A percentile compares a stretch with the other conserved stretches of the same genome.
These are phyloP conservation scores for Ectropis crepuscularia DNA, from an alignment of 2,888 invertebrate genomes.

Conservation along the genomic window DNA sequence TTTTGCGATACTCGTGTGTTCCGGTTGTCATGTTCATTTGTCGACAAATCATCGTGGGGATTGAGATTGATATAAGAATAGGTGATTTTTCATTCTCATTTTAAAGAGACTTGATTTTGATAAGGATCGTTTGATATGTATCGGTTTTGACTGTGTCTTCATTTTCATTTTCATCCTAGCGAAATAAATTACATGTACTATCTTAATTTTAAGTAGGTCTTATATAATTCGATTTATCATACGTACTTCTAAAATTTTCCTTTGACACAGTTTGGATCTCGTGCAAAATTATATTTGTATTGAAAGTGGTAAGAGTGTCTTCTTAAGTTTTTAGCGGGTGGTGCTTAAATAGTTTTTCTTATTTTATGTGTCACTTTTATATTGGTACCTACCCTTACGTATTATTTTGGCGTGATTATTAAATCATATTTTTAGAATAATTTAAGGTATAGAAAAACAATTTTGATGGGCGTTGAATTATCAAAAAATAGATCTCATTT, in stretches of 20 bases:
- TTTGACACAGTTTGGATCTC: constrained; percentile 69
- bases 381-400: constrained; percentile 69
- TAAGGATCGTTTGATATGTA: constrained; percentile 11
- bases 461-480: constrained; percentile 65
- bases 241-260: constrained; percentile 59
- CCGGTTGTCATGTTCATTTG: constrained; percentile 12
- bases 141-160: constrained; percentile 33
- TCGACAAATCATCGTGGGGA: constrained; percentile 6
- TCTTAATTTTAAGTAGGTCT: constrained; percentile 70
- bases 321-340: constrained; percentile 69
- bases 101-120: constrained; percentile 1
- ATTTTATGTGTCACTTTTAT: constrained; percentile 38
- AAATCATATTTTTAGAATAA: constrained; percentile 50
- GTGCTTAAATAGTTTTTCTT: constrained; percentile 68
- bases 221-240: constrained; percentile 63
- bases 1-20: constrained; percentile 8
- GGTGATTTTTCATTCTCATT: not conserved
- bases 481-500: constrained; percentile 81
- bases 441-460: constrained; percentile 62
- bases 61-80: not conserved
- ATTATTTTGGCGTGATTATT: constrained; percentile 73
- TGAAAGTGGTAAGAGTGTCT: constrained; percentile 50
- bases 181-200: constrained; percentile 49
- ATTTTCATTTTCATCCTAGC: constrained; percentile 42
- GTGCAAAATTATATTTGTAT: constrained; percentile 69